phyloP scores from a whole-genome alignment of 2,888 invertebrate species.

The Camponotus fellah region DNA sequence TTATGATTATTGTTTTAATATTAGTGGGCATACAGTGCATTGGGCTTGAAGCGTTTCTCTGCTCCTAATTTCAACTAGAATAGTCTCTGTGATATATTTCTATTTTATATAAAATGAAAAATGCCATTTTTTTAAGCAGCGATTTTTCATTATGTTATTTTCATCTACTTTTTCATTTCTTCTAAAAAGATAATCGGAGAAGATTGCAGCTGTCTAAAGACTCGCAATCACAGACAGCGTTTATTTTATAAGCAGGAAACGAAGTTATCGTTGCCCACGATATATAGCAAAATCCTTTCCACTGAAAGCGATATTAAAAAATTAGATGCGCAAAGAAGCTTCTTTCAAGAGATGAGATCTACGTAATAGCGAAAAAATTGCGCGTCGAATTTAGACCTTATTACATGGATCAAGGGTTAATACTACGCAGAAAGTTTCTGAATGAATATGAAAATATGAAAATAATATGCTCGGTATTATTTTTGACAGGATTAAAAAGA shows the following conservation, averaged over 20 bases:
- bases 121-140: conserved; percentile 2
- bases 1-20: background rate
- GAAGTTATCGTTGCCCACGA: background rate
- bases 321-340: conserved; percentile 6
- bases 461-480: background rate
- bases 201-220: background rate
- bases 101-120: conserved; percentile 20
- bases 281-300: background rate
- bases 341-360: background rate
- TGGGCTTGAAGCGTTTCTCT: background rate
- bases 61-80: background rate
- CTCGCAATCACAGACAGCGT: background rate
- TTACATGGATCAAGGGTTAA: background rate
- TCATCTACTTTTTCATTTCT: conserved; percentile 12
- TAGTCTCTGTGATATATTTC: background rate
- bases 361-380: background rate
- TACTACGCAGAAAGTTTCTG: background rate
- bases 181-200: conserved; percentile 23
- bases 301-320: conserved; percentile 35
- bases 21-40: background rate
- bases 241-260: conserved; percentile 11
- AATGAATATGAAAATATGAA: too few species aligned
- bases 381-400: background rate
- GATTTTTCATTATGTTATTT: background rate
- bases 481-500: background rate